Conservation (phyloP, 2,797 vertebrate species). For the Darevskia nairensis region DNA sequence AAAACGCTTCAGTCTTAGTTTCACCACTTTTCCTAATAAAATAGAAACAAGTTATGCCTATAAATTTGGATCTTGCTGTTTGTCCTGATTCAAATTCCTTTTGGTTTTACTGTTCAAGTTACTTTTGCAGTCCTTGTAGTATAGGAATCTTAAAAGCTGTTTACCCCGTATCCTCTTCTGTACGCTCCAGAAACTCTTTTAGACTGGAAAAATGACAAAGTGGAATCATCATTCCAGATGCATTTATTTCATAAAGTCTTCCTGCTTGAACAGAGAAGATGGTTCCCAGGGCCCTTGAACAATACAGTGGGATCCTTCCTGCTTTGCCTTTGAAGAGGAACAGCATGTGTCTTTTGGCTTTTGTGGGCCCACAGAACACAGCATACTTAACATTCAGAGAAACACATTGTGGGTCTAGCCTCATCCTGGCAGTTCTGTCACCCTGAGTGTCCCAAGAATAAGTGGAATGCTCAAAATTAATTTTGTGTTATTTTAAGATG, state of each 20-base stretch:
- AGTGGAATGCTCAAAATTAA: not conserved
- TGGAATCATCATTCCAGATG: not conserved
- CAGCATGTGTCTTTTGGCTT: not conserved
- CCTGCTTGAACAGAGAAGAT: not conserved
- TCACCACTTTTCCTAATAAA: not conserved
- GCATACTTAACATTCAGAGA: not conserved
- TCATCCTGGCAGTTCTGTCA: not conserved
- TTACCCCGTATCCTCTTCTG: conserved; percentile 23
- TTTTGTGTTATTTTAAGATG: not conserved
- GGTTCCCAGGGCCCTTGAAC: not conserved
- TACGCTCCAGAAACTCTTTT: not conserved
- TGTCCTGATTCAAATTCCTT: not conserved
- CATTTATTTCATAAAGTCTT: not conserved
- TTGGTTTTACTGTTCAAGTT: not conserved
- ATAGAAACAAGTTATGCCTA: not conserved
- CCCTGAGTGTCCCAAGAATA: not conserved
- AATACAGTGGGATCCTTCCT: not conserved
- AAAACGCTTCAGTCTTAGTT: not conserved
- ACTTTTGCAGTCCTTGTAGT: not conserved
- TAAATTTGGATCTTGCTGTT: not conserved
- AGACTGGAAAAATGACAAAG: not conserved
- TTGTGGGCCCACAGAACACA: not conserved
- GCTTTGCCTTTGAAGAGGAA: not conserved
- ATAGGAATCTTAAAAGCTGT: not conserved
- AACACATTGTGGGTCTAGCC: not conserved